phyloP scores from a whole-genome alignment of 2,888 invertebrate species.

The Arctia plantaginis region DNA sequence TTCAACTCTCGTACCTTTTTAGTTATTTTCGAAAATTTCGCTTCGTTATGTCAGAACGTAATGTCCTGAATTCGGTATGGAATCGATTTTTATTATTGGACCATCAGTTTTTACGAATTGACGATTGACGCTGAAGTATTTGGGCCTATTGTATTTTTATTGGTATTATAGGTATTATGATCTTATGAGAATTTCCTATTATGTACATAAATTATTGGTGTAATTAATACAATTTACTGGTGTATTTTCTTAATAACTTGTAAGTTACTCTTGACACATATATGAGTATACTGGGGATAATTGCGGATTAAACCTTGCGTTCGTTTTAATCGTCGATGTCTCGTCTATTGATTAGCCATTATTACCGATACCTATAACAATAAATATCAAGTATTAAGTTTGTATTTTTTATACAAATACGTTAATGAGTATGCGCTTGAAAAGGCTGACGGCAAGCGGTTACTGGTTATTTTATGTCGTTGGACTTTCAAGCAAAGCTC shows the following conservation, averaged over 20 bases:
- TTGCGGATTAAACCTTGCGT: background rate
- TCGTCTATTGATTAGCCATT: background rate
- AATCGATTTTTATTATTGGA: slow-evolving; percentile 48
- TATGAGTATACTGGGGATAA: background rate
- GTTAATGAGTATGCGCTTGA: background rate
- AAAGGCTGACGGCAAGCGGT: background rate
- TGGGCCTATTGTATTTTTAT: slow-evolving; percentile 19
- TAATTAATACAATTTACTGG: background rate
- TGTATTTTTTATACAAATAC: background rate
- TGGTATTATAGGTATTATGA: slow-evolving; percentile 8
- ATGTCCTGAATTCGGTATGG: slow-evolving; percentile 45
- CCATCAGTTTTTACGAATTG: slow-evolving; percentile 38
- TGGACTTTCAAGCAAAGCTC: background rate
- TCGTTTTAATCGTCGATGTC: background rate
- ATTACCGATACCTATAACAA: background rate
- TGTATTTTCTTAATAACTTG: background rate
- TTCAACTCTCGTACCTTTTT: slow-evolving; percentile 58
- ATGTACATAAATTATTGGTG: background rate
- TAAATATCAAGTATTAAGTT: background rate
- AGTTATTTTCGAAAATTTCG: slow-evolving; percentile 58
- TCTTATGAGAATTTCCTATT: slow-evolving; percentile 8
- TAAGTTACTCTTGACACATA: background rate
- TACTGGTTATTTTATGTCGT: background rate
- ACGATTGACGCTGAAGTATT: slow-evolving; percentile 24
- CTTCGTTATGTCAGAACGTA: slow-evolving; percentile 48